A percentile compares a stretch with the other conserved stretches of the same genome.
These are phyloP conservation scores for Gobio gobio DNA, from an alignment of 2,113 vertebrate genomes.

Conservation along the genomic window DNA sequence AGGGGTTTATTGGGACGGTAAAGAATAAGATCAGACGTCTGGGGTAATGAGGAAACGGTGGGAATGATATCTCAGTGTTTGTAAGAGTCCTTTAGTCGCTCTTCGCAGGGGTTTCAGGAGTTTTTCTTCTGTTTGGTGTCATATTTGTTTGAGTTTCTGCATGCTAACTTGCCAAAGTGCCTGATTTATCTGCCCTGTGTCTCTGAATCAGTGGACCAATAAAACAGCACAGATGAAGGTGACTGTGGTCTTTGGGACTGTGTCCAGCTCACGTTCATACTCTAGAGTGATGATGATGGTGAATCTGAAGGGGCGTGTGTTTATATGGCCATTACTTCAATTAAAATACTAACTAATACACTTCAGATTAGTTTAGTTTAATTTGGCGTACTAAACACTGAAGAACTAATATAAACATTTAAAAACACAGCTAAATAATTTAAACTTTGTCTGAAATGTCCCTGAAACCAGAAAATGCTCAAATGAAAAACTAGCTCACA, in stretches of 20 bases:
- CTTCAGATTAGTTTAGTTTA: too few species aligned
- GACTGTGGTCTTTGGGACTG: neutral
- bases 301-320: too few species aligned
- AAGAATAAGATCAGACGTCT: neutral
- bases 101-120: neutral
- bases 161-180: slow-evolving; percentile 60
- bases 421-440: too few species aligned
- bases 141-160: neutral
- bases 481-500: too few species aligned
- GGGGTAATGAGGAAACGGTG: neutral
- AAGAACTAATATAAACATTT: neutral
- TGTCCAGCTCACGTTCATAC: too few species aligned
- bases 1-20: neutral
- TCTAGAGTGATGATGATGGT: too few species aligned
- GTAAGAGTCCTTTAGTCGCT: neutral
- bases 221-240: slow-evolving; percentile 57
- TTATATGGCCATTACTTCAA: too few species aligned
- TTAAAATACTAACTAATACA: too few species aligned
- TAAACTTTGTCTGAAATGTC: too few species aligned
- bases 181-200: slow-evolving; percentile 48
- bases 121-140: slow-evolving; percentile 8
- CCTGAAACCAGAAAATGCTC: too few species aligned
- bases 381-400: neutral
- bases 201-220: slow-evolving; percentile 57
- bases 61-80: neutral